Evolutionary conservation across 2,797 vertebrate genomes (phyloP).

Genomic region (Oreochromis mossambicus): DNA sequence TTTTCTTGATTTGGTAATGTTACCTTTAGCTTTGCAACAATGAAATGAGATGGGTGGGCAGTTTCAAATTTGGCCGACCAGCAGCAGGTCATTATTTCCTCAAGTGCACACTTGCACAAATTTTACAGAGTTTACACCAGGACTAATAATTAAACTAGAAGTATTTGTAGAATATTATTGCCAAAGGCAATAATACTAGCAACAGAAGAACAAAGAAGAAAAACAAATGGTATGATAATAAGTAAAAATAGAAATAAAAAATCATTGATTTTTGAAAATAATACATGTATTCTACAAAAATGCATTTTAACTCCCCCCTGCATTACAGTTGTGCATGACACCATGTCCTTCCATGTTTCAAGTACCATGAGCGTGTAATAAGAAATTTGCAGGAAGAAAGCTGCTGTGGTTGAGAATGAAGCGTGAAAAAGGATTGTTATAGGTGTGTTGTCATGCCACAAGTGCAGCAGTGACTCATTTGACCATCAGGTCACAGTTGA

Average conservation of each 20-base stretch:
- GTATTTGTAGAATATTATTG: not conserved
- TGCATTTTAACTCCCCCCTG: not conserved
- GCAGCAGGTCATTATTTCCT: constrained; percentile 14
- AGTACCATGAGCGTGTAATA: not conserved
- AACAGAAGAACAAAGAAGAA: not conserved
- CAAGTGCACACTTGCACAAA: constrained; percentile 17
- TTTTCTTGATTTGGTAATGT: not conserved
- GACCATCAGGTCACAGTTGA: not conserved
- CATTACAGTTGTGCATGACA: not conserved
- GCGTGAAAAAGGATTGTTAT: not conserved
- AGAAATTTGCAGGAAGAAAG: not conserved
- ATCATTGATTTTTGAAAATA: not conserved
- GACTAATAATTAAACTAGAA: constrained; percentile 39
- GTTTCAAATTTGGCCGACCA: not conserved
- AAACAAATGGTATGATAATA: not conserved
- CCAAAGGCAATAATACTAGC: not conserved
- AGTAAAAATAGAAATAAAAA: not conserved
- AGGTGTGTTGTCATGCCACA: not conserved
- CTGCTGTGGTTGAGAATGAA: not conserved
- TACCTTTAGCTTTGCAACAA: not conserved
- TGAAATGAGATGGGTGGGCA: not conserved
- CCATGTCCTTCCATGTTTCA: not conserved
- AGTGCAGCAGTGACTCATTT: not conserved
- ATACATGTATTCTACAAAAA: not conserved
- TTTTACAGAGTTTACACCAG: constrained; percentile 1